Conservation (phyloP, 2,797 vertebrate species). For the Harpagifer antarcticus region DNA sequence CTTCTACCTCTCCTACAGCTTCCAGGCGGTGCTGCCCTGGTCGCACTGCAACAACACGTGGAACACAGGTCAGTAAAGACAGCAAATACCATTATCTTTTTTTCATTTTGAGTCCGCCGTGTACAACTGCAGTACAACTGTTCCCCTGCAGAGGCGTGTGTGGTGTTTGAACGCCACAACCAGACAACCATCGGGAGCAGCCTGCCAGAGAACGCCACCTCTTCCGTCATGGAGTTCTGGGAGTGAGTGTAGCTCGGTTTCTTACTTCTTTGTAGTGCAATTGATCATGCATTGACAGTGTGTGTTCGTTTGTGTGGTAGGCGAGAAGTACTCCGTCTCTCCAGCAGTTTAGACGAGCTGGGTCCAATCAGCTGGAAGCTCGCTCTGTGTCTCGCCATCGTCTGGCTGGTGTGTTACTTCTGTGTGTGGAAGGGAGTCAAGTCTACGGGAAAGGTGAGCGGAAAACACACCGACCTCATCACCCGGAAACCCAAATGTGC, state of each 20-base stretch:
- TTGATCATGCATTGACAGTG: slow-evolving; percentile 10
- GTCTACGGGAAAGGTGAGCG: slow-evolving; percentile 86
- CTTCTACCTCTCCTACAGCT: slow-evolving; percentile 78
- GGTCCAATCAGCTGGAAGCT: slow-evolving; percentile 80
- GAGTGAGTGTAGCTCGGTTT: slow-evolving; percentile 83
- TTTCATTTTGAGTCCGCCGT: background rate
- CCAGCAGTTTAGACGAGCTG: slow-evolving; percentile 68
- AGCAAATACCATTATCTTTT: too few species aligned
- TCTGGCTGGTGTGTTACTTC: slow-evolving; percentile 85
- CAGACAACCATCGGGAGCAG: slow-evolving; percentile 56
- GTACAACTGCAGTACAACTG: too few species aligned
- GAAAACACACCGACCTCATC: background rate
- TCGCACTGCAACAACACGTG: slow-evolving; percentile 85
- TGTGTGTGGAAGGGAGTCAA: slow-evolving; percentile 86
- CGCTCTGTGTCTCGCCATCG: slow-evolving; percentile 73
- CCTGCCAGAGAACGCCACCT: slow-evolving; percentile 81
- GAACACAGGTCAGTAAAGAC: slow-evolving; percentile 76
- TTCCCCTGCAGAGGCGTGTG: slow-evolving; percentile 68
- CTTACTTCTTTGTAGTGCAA: background rate
- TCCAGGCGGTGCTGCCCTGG: slow-evolving; percentile 80
- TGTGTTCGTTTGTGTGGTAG: slow-evolving; percentile 55
- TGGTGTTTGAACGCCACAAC: slow-evolving; percentile 69
- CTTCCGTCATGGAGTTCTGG: slow-evolving; percentile 92
- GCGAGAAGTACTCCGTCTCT: slow-evolving; percentile 78
- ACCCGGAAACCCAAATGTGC: too few species aligned